phyloP scores from a whole-genome alignment of 2,797 vertebrate genomes.

The Hoplostethus atlanticus region DNA sequence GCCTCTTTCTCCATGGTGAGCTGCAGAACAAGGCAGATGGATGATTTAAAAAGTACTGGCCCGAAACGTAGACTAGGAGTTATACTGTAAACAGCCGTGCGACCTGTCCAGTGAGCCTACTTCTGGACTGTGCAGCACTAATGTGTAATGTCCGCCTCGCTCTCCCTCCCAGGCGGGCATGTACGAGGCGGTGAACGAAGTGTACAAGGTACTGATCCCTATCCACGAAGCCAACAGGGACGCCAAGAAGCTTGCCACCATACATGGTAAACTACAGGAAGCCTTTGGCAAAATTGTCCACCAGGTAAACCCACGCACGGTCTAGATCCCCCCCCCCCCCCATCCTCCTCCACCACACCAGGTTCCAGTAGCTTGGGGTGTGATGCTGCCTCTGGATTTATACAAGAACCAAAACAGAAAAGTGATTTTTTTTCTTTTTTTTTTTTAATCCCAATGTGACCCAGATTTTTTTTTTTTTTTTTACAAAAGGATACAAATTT shows the following conservation, averaged over 20 bases:
- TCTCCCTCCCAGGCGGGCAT: conserved; percentile 90
- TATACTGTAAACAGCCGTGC: background rate
- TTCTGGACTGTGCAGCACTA: background rate
- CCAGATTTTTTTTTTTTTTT: conserved; percentile 1
- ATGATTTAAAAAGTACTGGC: background rate
- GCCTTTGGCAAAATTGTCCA: conserved; percentile 99
- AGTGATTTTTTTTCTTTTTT: background rate
- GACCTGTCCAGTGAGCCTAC: background rate
- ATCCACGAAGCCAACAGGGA: conserved; percentile 98
- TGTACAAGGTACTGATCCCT: conserved; percentile 99
- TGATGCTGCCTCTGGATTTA: conserved; percentile 9
- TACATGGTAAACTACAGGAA: conserved; percentile 99
- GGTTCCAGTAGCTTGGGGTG: background rate
- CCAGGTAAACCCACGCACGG: conserved; percentile 89
- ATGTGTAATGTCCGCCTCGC: background rate
- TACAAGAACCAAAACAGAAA: background rate
- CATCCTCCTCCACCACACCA: background rate
- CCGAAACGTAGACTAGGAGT: no score
- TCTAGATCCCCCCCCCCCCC: background rate
- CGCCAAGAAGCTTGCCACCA: conserved; percentile 96
- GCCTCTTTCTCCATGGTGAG: conserved; percentile 97
- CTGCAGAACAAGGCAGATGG: background rate
- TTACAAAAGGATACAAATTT: background rate
- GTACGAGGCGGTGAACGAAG: conserved; percentile 99
- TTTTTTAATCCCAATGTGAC: background rate